Percentiles rank a stretch among this genome's conserved stretches.
Evolutionary conservation across 2,888 invertebrate species (phyloP).

Genomic region (Ceramica pisi): DNA sequence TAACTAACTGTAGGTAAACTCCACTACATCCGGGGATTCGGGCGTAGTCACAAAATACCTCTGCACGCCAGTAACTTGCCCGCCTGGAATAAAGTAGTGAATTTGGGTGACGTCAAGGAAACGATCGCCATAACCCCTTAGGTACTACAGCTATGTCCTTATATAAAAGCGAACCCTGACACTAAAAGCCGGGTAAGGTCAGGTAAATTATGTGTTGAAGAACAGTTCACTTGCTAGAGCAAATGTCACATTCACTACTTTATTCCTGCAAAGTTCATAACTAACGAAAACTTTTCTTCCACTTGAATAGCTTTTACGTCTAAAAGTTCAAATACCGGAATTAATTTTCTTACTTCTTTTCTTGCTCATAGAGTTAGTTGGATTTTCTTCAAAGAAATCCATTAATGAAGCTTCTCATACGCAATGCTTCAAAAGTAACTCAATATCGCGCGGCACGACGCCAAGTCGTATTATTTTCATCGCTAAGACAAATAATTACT

Average conservation of each 20-base stretch:
- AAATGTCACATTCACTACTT: conserved; percentile 39
- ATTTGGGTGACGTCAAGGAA: conserved; percentile 47
- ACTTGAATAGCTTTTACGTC: neutral
- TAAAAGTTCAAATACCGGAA: neutral
- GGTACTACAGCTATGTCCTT: conserved; percentile 35
- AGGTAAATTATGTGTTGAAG: conserved; percentile 35
- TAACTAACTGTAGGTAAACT: conserved; percentile 37
- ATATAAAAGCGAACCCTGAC: conserved; percentile 44
- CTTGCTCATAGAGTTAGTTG: conserved; percentile 7
- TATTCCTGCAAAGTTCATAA: conserved; percentile 13
- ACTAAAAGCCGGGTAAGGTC: conserved; percentile 43
- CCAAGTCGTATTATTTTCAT: conserved; percentile 70
- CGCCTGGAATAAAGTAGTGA: conserved; percentile 44
- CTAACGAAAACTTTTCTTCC: neutral
- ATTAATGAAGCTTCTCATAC: conserved; percentile 57
- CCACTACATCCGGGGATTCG: conserved; percentile 31
- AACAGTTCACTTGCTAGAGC: conserved; percentile 17
- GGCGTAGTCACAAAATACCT: conserved; percentile 40
- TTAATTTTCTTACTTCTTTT: conserved; percentile 8
- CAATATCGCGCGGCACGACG: conserved; percentile 66
- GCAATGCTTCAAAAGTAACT: conserved; percentile 63
- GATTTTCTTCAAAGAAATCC: conserved; percentile 37
- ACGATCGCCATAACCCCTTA: conserved; percentile 45
- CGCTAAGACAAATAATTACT: conserved; percentile 58
- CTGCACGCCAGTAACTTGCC: conserved; percentile 21